These are phyloP conservation scores for Phrixothrix hirtus DNA, from an alignment of 2,888 invertebrate species.

Conservation along the genomic window DNA sequence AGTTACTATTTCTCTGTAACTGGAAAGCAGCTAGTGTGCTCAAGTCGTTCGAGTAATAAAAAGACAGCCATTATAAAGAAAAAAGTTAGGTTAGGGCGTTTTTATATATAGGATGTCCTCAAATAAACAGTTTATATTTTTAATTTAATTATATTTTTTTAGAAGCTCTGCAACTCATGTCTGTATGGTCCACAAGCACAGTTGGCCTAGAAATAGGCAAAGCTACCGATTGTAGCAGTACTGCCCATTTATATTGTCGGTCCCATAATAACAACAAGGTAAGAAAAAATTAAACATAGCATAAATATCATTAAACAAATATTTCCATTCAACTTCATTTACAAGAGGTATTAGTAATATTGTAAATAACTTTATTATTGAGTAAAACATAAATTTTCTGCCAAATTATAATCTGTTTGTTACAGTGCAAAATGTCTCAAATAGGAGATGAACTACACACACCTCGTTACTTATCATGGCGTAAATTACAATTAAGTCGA, in stretches of 20 bases:
- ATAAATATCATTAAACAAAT: background rate
- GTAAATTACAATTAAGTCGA: conserved; percentile 89
- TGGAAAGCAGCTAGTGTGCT: no score
- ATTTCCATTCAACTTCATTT: no score
- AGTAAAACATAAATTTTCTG: no score
- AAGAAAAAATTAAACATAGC: conserved; percentile 13
- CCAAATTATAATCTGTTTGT: no score
- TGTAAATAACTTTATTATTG: no score
- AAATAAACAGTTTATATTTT: no score
- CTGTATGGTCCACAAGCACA: conserved; percentile 73
- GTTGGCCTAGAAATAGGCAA: conserved; percentile 58
- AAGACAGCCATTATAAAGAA: no score
- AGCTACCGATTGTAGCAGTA: conserved; percentile 39
- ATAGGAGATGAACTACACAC: conserved; percentile 78
- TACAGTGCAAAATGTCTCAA: conserved; percentile 67
- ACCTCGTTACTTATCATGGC: conserved; percentile 85
- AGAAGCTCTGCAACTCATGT: conserved; percentile 55
- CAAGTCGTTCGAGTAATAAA: no score
- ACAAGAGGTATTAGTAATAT: no score
- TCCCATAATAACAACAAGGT: conserved; percentile 45
- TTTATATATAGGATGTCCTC: no score
- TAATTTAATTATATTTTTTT: no score
- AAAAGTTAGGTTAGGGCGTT: no score
- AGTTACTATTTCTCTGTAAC: background rate
- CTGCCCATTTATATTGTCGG: conserved; percentile 44